Evolutionary conservation across 1,140 invertebrate species (phyloP).

Genomic region (Tetramorium simillimum): DNA sequence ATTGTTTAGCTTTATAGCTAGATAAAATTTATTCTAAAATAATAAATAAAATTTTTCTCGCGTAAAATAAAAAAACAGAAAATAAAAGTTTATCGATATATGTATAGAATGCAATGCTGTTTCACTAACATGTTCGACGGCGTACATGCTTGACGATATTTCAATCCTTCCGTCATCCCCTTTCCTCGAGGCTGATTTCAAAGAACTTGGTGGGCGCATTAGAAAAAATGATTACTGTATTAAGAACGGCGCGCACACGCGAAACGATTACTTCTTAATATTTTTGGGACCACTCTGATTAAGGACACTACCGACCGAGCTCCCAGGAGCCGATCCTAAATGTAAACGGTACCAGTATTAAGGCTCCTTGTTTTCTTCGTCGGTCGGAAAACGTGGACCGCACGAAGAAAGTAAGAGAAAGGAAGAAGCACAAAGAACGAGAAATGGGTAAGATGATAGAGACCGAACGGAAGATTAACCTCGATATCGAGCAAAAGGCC

Average conservation of each 20-base stretch:
- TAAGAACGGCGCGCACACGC: conserved; percentile 20
- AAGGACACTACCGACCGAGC: conserved; percentile 63
- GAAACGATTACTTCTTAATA: conserved; percentile 69
- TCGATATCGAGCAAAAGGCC: conserved; percentile 21
- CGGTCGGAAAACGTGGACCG: not conserved
- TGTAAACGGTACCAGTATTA: conserved; percentile 67
- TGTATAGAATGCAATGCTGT: not conserved
- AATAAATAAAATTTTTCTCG: not conserved
- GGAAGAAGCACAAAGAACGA: not conserved
- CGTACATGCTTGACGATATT: conserved; percentile 34
- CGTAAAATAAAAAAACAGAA: not conserved
- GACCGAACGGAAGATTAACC: conserved; percentile 20
- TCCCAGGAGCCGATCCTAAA: conserved; percentile 35
- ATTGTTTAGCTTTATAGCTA: not conserved
- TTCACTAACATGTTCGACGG: not conserved
- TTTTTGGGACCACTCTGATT: conserved; percentile 75
- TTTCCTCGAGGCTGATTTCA: conserved; percentile 29
- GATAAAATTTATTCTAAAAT: not conserved
- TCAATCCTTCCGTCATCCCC: not conserved
- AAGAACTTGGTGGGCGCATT: conserved; percentile 30
- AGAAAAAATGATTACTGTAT: conserved; percentile 45
- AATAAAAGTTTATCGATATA: not conserved
- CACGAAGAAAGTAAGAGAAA: not conserved
- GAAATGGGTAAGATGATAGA: conserved; percentile 7
- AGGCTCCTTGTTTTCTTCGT: conserved; percentile 45